These are phyloP conservation scores for Sterrhoptilus dennistouni DNA, from an alignment of 2,113 vertebrate genomes.

Conservation along the genomic window DNA sequence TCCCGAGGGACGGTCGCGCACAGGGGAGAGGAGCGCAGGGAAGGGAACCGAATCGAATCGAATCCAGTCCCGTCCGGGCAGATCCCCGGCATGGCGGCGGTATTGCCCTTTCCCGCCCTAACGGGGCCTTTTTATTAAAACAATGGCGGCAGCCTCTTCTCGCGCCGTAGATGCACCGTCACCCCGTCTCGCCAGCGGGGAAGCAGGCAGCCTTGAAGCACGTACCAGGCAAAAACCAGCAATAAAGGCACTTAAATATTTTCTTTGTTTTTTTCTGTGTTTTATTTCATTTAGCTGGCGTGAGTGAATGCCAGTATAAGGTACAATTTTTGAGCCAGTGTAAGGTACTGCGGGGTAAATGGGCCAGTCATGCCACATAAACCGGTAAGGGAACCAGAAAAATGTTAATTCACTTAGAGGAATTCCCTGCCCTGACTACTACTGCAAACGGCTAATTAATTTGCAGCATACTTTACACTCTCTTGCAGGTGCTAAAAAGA, in stretches of 20 bases:
- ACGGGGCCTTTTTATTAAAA: background rate
- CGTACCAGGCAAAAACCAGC: background rate
- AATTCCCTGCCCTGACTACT: background rate
- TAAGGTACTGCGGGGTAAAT: background rate
- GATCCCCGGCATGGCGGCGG: background rate
- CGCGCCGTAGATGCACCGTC: background rate
- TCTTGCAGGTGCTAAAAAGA: background rate
- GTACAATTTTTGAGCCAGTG: background rate
- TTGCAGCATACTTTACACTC: background rate
- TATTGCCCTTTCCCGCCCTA: background rate
- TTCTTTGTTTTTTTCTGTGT: background rate
- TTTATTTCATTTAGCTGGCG: rapidly evolving
- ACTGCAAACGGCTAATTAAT: background rate
- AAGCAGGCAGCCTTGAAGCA: background rate
- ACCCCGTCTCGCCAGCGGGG: background rate
- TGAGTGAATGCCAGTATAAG: background rate
- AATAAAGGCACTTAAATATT: background rate
- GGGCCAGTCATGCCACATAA: background rate
- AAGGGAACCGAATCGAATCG: background rate
- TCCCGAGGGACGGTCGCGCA: rapidly evolving
- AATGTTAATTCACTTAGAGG: background rate
- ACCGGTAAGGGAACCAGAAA: background rate
- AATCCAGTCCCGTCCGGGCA: background rate
- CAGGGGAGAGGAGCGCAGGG: no score
- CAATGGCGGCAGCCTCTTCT: conserved; percentile 2